These are phyloP conservation scores for Psephotus haematonotus DNA, from an alignment of 2,113 vertebrate species.

Conservation along the genomic window DNA sequence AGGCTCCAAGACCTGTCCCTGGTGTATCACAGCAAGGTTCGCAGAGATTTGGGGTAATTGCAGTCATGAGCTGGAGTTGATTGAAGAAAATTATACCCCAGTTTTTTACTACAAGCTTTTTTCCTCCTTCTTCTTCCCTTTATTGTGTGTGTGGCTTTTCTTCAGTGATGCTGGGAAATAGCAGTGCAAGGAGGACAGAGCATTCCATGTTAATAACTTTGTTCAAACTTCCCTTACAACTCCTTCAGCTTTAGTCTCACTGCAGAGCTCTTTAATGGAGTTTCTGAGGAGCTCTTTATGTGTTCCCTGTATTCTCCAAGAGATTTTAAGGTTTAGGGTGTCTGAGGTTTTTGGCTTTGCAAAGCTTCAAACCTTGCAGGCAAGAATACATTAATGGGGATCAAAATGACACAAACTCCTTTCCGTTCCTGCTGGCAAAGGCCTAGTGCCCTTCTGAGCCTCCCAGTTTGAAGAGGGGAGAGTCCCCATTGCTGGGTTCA, in stretches of 20 bases:
- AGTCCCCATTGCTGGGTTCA: neutral
- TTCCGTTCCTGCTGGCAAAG: neutral
- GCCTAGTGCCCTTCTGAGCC: neutral
- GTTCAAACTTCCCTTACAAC: neutral
- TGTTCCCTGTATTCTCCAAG: neutral
- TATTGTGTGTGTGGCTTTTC: conserved; percentile 62
- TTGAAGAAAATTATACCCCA: conserved; percentile 94
- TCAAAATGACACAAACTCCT: neutral
- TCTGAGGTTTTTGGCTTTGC: neutral
- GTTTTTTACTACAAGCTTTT: conserved; percentile 72
- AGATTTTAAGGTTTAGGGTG: neutral
- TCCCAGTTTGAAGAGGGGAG: neutral
- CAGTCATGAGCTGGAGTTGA: conserved; percentile 90
- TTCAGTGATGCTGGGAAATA: conserved; percentile 60
- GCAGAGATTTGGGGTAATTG: conserved; percentile 90
- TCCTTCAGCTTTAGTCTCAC: neutral
- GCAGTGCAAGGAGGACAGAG: conserved; percentile 49
- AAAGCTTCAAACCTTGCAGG: neutral
- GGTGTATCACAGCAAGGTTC: conserved; percentile 78
- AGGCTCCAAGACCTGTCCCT: conserved; percentile 75
- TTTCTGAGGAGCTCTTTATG: neutral
- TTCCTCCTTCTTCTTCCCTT: neutral
- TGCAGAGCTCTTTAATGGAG: neutral
- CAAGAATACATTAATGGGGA: neutral
- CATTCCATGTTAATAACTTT: conserved; percentile 34